Conservation (phyloP, 2,888 invertebrate genomes). For the Bruchidius siliquastri region DNA sequence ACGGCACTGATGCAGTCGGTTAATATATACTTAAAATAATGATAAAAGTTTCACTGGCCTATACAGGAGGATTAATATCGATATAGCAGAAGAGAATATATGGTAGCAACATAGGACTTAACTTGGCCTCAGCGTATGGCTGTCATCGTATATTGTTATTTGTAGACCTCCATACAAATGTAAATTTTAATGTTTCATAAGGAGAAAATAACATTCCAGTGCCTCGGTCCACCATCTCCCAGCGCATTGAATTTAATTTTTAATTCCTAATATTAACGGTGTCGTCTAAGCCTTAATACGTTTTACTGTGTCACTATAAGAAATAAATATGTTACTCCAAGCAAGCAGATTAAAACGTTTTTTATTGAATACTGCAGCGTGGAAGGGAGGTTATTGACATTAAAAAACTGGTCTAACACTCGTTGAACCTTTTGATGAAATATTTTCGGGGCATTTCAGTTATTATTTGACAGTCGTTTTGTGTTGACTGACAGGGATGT, state of each 20-base stretch:
- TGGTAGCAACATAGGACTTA: background rate
- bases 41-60: background rate
- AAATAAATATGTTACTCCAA: background rate
- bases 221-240: background rate
- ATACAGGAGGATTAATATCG: background rate
- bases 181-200: slow-evolving; percentile 1
- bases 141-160: slow-evolving; percentile 14
- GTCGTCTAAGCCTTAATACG: background rate
- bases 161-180: slow-evolving; percentile 4
- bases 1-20: too few relatives aligned
- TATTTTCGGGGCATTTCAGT: too few relatives aligned
- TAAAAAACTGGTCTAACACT: too few relatives aligned
- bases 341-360: background rate
- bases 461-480: too few relatives aligned
- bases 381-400: background rate
- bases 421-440: too few relatives aligned
- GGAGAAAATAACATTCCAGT: slow-evolving; percentile 9
- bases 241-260: background rate
- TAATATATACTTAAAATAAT: background rate
- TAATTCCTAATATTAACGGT: background rate
- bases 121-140: slow-evolving; percentile 5
- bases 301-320: background rate
- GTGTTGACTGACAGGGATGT: too few relatives aligned
- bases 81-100: background rate
- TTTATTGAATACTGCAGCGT: background rate